Evolutionary conservation across 1,140 invertebrate genomes (phyloP), one percentile per base, ranked within the genome.

Genomic region (Mactra quadrangularis): DNA sequence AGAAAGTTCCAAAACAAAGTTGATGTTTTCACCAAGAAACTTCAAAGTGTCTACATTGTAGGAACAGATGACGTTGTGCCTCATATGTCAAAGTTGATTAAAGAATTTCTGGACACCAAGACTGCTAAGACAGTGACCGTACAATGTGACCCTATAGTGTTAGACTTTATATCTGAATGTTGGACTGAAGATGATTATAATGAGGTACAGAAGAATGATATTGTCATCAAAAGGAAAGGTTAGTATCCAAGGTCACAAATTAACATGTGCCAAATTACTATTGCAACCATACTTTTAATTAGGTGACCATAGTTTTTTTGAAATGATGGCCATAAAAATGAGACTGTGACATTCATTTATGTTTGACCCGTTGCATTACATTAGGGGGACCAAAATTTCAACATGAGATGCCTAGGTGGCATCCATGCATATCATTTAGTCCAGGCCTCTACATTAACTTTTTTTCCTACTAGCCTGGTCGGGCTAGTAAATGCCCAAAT

Each of bases 21-120:
- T 3, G 77, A 81, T 47, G 52, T 81, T 38, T 81, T 81, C 47
- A 71, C 77, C 9, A 81, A 81, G 31, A 81, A 81, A 33, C 47
- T 25, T 22, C 64, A 81, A 29, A 50, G 17, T 45, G 77, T 81
- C 0, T 38, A 47, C n/a, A 66, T 81, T 19, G 64, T 81, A 7
- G 77, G 77, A 0, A 68, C 64, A n/a, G 62, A 71, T 47, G 66
- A 81, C 38, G 38, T 59, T 3, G 77, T 81, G 15, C 64, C 60
- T 55, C 64, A 45, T 71, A n/a, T 81, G 3, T 64, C 52, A 22
- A 81, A 81, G 57, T 64, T 66, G 15, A 47, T 81, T 7, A 57
- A 47, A 57, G 77, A 81, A 22, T 81, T 81, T 35, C 66, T 81
- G 0, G 55, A 81, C 47, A 31, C 60, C 6, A 81, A 81, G 50